A percentile compares a stretch with the other conserved stretches of the same genome.
These are phyloP conservation scores for Myiopsitta monachus DNA, from an alignment of 2,113 vertebrate species.

Conservation along the genomic window DNA sequence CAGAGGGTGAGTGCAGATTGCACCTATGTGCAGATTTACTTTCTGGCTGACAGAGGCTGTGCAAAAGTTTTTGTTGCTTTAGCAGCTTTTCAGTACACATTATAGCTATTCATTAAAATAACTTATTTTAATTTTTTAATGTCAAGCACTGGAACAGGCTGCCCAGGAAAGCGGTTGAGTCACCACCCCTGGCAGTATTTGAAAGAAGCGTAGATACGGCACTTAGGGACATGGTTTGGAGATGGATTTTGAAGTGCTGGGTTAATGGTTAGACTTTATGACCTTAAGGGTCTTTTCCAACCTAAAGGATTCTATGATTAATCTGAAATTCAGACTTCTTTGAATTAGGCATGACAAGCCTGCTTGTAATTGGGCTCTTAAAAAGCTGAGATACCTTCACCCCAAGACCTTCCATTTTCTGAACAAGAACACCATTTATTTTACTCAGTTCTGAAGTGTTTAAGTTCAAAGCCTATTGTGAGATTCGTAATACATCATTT, in stretches of 20 bases:
- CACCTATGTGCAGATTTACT: background rate
- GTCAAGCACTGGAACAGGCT: background rate
- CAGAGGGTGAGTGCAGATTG: background rate
- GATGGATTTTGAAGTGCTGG: background rate
- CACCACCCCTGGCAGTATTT: background rate
- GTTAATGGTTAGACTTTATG: background rate
- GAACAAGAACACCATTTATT: background rate
- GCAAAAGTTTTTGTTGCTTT: background rate
- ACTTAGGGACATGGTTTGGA: background rate
- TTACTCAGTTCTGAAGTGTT: background rate
- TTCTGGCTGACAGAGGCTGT: background rate
- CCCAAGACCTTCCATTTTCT: background rate
- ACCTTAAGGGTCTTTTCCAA: background rate
- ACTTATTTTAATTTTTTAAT: background rate
- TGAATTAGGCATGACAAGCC: background rate
- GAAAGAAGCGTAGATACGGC: background rate
- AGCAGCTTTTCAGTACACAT: background rate
- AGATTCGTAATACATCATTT: background rate
- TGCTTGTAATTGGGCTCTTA: background rate
- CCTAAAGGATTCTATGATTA: background rate
- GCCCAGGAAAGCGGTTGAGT: background rate
- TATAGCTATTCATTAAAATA: background rate
- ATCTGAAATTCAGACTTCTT: background rate
- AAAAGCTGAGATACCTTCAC: background rate
- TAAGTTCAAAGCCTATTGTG: background rate